These are phyloP conservation scores for Silurus aristotelis DNA, from an alignment of 2,797 vertebrate genomes.

Conservation along the genomic window DNA sequence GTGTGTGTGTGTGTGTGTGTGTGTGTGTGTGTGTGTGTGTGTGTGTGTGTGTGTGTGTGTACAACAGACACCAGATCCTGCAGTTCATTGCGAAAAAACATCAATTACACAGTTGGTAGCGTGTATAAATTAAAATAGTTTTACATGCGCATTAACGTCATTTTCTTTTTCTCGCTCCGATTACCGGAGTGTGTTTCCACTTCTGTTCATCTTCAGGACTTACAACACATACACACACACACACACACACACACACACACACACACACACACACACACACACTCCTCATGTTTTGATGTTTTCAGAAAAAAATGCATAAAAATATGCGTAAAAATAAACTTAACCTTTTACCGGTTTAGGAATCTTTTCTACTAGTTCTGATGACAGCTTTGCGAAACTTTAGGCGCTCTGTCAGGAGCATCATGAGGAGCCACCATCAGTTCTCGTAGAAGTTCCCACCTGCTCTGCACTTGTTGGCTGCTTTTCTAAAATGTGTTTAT, in stretches of 20 bases:
- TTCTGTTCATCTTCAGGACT: no score
- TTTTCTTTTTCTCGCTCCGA: background rate
- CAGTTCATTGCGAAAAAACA: conserved; percentile 16
- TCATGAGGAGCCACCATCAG: conserved; percentile 27
- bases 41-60: background rate
- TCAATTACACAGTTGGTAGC: conserved; percentile 14
- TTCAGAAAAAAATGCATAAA: no score
- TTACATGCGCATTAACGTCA: background rate
- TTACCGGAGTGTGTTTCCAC: no score
- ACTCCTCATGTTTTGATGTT: no score
- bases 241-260: no score
- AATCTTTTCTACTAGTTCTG: background rate
- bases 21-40: no score
- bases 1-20: no score
- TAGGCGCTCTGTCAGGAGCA: conserved; percentile 20
- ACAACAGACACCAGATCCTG: background rate
- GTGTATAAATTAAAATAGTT: conserved; percentile 28
- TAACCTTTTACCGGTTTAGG: no score
- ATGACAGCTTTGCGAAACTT: conserved; percentile 15
- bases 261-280: no score
- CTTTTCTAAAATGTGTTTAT: background rate
- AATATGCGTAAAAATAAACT: no score
- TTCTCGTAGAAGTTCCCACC: conserved; percentile 24
- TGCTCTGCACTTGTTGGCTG: conserved; percentile 27
- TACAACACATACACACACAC: no score